phyloP scores from a whole-genome alignment of 1,140 invertebrate genomes.

The Aphelinus certus region DNA sequence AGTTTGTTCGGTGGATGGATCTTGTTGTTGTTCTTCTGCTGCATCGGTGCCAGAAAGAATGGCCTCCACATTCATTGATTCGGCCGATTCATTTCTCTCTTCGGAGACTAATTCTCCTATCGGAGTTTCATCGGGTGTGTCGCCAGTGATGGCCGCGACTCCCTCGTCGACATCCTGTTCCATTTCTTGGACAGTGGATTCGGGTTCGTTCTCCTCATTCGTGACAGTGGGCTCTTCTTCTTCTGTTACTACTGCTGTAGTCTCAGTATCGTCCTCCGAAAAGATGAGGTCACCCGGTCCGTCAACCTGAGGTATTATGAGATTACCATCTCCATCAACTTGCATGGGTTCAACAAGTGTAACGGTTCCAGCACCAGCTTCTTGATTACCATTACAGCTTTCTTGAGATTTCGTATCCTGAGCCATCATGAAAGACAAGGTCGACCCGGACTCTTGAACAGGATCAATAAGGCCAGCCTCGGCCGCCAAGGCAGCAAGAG shows the following conservation, averaged over 20 bases:
- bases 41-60: slow-evolving; percentile 23
- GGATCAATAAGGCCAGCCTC: slow-evolving; percentile 74
- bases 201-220: slow-evolving; percentile 14
- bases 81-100: slow-evolving; percentile 7
- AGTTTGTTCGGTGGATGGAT: not conserved
- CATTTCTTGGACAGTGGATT: slow-evolving; percentile 45
- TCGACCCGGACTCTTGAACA: slow-evolving; percentile 61
- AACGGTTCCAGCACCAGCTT: slow-evolving; percentile 48
- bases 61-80: slow-evolving; percentile 38
- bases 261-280: slow-evolving; percentile 52
- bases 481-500: slow-evolving; percentile 72
- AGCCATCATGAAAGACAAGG: slow-evolving; percentile 60
- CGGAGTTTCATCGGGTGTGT: slow-evolving; percentile 28
- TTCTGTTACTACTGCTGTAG: slow-evolving; percentile 44
- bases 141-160: slow-evolving; percentile 36
- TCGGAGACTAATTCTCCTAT: slow-evolving; percentile 26
- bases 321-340: slow-evolving; percentile 61
- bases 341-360: slow-evolving; percentile 58
- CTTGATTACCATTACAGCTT: slow-evolving; percentile 62
- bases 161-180: slow-evolving; percentile 62
- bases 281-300: slow-evolving; percentile 56
- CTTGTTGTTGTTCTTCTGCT: not conserved
- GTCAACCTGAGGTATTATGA: slow-evolving; percentile 63
- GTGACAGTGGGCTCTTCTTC: slow-evolving; percentile 20
- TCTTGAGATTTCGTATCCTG: slow-evolving; percentile 55